These are phyloP conservation scores for Sitodiplosis mosellana DNA, from an alignment of 1,140 invertebrate species.

Conservation along the genomic window DNA sequence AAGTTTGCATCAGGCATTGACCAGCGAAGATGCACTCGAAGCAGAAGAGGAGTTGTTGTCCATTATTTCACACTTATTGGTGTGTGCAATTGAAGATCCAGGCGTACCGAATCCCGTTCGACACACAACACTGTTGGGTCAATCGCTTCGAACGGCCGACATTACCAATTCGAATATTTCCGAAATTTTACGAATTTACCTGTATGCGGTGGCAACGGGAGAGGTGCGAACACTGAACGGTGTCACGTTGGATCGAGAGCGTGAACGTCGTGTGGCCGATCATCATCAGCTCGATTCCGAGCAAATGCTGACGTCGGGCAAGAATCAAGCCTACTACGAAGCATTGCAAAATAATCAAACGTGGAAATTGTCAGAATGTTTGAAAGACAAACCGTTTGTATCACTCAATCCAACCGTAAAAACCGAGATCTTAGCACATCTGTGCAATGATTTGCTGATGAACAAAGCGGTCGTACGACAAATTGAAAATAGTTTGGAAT, in stretches of 20 bases:
- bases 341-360: slow-evolving; percentile 54
- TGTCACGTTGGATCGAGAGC: slow-evolving; percentile 52
- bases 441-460: slow-evolving; percentile 86
- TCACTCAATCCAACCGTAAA: slow-evolving; percentile 73
- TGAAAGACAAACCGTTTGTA: slow-evolving; percentile 66
- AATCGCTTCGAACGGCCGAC: slow-evolving; percentile 78
- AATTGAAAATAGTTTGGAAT: slow-evolving; percentile 58
- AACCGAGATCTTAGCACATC: slow-evolving; percentile 67
- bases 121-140: slow-evolving; percentile 72
- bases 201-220: slow-evolving; percentile 68
- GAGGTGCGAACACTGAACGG: slow-evolving; percentile 65
- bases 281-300: slow-evolving; percentile 53
- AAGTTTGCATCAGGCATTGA: slow-evolving; percentile 65
- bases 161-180: slow-evolving; percentile 82
- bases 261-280: slow-evolving; percentile 56
- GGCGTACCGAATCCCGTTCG: slow-evolving; percentile 69
- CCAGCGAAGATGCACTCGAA: slow-evolving; percentile 54
- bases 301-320: slow-evolving; percentile 39
- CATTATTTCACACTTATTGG: slow-evolving; percentile 73
- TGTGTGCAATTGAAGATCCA: slow-evolving; percentile 87
- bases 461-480: slow-evolving; percentile 73
- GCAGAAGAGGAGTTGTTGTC: slow-evolving; percentile 74
- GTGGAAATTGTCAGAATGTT: slow-evolving; percentile 45
- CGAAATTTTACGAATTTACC: slow-evolving; percentile 76
- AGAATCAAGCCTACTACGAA: slow-evolving; percentile 60